Percentiles rank a stretch among this genome's conserved stretches.
phyloP scores from a whole-genome alignment of 2,888 invertebrate genomes.

The Macrostomum cliftonense region DNA sequence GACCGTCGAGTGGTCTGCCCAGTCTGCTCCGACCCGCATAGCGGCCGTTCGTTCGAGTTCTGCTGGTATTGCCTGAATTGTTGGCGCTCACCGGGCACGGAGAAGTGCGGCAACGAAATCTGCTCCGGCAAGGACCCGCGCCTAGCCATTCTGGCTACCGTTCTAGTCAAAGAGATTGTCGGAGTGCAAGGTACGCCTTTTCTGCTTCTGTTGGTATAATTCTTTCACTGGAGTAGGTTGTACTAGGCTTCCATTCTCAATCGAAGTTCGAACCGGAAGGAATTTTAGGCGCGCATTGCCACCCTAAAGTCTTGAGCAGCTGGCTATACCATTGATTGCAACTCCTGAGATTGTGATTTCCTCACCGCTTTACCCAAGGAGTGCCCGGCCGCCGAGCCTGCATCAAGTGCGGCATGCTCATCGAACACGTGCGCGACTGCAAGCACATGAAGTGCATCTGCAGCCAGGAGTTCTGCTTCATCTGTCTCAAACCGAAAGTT shows the following conservation, averaged over 20 bases:
- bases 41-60: conserved; percentile 13
- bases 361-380: no score
- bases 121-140: conserved; percentile 15
- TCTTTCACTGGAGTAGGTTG: no score
- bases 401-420: conserved; percentile 15
- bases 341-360: no score
- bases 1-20: conserved; percentile 15
- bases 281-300: no score
- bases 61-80: conserved; percentile 15
- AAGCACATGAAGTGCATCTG: conserved; percentile 18
- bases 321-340: no score
- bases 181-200: conserved; percentile 12
- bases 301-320: no score
- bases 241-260: no score
- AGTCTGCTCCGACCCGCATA: conserved; percentile 9
- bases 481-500: conserved; percentile 13
- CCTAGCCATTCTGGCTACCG: conserved; percentile 12
- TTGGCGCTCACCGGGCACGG: conserved; percentile 10
- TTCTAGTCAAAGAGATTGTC: conserved; percentile 13
- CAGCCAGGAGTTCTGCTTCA: conserved; percentile 17
- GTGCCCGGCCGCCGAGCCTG: conserved; percentile 12
- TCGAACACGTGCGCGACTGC: conserved; percentile 16
- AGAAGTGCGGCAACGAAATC: conserved; percentile 13
- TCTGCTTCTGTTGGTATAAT: no score
- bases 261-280: no score